phyloP scores from a whole-genome alignment of 2,113 vertebrate species.

The Mixornis gularis region DNA sequence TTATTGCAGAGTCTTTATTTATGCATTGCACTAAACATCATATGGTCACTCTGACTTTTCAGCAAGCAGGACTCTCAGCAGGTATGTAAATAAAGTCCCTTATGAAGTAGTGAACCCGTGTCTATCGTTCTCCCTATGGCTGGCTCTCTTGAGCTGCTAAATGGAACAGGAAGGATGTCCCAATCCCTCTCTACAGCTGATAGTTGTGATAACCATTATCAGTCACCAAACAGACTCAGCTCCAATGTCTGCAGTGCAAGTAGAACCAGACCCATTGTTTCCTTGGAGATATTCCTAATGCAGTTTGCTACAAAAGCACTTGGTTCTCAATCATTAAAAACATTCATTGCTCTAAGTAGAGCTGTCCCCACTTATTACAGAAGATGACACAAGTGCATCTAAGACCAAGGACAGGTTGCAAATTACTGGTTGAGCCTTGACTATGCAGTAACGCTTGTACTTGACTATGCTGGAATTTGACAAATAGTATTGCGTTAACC shows the following conservation, averaged over 20 bases:
- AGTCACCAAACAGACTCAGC: not conserved
- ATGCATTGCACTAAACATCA: not conserved
- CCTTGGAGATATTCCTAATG: not conserved
- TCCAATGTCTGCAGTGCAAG: not conserved
- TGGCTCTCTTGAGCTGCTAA: not conserved
- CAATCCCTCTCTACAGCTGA: not conserved
- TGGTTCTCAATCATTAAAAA: not conserved
- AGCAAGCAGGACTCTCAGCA: not conserved
- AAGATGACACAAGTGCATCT: not conserved
- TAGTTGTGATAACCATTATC: not conserved
- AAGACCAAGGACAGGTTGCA: not conserved
- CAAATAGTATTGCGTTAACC: not conserved
- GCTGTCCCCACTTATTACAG: not conserved
- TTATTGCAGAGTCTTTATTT: not conserved
- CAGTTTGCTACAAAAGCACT: not conserved
- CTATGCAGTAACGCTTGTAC: not conserved
- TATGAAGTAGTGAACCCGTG: not conserved
- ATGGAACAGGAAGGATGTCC: constrained; percentile 1
- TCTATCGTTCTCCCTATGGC: not conserved
- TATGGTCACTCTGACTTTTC: not conserved
- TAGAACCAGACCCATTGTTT: not conserved
- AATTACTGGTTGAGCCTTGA: not conserved
- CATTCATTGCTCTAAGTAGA: not conserved
- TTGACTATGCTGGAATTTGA: not conserved
- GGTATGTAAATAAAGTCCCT: not conserved